Conservation (phyloP, 2,888 invertebrate species). For the Dicyrtomina minuta region DNA sequence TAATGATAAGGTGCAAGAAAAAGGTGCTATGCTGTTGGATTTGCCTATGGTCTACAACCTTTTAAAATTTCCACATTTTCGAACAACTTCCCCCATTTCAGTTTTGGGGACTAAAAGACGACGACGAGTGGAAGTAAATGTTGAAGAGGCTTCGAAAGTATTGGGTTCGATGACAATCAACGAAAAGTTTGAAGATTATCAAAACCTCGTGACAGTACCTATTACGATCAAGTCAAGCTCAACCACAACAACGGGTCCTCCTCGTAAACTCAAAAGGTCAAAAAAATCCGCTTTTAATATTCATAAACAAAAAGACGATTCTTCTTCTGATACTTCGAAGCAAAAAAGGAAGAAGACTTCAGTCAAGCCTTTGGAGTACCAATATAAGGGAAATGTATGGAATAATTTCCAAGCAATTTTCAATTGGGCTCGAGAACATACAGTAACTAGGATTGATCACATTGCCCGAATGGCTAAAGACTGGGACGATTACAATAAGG, state of each 20-base stretch:
- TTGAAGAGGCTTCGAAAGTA: not conserved
- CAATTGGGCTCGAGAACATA: conserved; percentile 9
- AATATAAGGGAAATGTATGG: not conserved
- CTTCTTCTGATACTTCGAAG: not conserved
- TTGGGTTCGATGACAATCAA: conserved; percentile 7
- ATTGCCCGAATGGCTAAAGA: not conserved
- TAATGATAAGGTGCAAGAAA: not conserved
- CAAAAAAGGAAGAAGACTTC: not conserved
- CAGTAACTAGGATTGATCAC: not conserved
- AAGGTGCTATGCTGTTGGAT: conserved; percentile 20
- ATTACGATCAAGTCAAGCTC: not conserved
- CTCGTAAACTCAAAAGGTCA: not conserved
- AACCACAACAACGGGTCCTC: too few relatives aligned
- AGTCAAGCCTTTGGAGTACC: not conserved
- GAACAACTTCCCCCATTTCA: not conserved
- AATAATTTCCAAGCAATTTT: conserved; percentile 6
- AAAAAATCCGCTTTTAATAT: not conserved
- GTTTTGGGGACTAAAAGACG: conserved; percentile 5
- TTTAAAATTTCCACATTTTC: conserved; percentile 21
- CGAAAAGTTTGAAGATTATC: not conserved
- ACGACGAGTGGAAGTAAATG: not conserved
- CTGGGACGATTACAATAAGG: not conserved
- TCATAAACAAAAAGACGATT: not conserved
- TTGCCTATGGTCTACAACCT: conserved; percentile 27
- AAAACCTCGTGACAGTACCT: not conserved